Conservation (phyloP, 2,113 vertebrate genomes). For the Osmerus eperlanus region DNA sequence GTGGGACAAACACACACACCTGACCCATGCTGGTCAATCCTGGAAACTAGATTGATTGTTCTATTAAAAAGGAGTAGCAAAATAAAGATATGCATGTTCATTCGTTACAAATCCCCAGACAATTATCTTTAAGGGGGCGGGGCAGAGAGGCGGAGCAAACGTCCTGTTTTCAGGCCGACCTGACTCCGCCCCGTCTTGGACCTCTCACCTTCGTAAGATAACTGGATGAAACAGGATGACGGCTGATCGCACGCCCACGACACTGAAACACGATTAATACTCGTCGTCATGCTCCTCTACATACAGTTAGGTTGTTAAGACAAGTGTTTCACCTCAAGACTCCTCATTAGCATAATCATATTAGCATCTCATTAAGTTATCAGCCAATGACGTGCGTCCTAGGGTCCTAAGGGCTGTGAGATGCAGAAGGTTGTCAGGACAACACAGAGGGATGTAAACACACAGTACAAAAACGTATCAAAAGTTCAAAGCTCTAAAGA, state of each 20-base stretch:
- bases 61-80: constrained; percentile 16
- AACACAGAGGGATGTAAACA: constrained; percentile 22
- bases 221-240: background rate
- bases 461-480: constrained; percentile 24
- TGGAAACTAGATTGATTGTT: background rate
- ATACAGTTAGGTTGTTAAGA: constrained; percentile 6
- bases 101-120: constrained; percentile 10
- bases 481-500: constrained; percentile 1
- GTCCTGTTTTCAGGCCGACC: background rate
- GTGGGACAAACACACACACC: background rate
- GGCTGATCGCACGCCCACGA: too few relatives aligned
- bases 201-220: background rate
- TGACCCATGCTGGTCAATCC: background rate
- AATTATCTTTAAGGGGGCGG: constrained; percentile 6
- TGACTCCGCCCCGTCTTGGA: background rate
- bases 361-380: constrained; percentile 7
- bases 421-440: background rate
- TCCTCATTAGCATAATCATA: constrained; percentile 33
- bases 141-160: background rate
- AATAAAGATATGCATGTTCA: constrained; percentile 10
- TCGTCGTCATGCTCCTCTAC: background rate
- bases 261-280: too few relatives aligned
- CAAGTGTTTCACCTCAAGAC: constrained; percentile 6
- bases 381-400: background rate
- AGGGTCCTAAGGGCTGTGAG: constrained; percentile 12